Conservation (phyloP, 1,140 invertebrate genomes). For the Lordiphosa collinella region DNA sequence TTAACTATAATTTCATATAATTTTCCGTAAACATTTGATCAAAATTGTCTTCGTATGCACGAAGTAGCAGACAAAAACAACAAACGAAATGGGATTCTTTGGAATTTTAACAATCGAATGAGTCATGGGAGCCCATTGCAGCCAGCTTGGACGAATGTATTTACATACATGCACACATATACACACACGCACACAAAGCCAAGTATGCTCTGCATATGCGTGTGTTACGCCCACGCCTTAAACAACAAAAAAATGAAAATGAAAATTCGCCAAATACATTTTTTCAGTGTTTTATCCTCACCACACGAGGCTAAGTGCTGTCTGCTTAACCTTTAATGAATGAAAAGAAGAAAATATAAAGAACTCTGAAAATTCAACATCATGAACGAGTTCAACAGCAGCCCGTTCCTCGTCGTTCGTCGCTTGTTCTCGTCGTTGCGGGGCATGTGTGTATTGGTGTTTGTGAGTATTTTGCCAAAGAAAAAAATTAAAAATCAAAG, state of each 20-base stretch:
- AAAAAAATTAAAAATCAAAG: constrained; percentile 28
- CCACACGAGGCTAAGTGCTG: constrained; percentile 31
- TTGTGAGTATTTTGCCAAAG: constrained; percentile 9
- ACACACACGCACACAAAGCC: constrained; percentile 13
- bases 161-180: background rate
- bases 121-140: constrained; percentile 28
- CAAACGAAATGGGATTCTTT: constrained; percentile 35
- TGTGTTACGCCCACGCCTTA: constrained; percentile 40
- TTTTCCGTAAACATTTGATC: no score
- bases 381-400: constrained; percentile 66
- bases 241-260: constrained; percentile 20
- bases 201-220: constrained; percentile 7
- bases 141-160: background rate
- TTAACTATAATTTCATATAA: no score
- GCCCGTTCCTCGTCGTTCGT: constrained; percentile 27
- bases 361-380: constrained; percentile 39
- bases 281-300: constrained; percentile 6
- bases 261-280: constrained; percentile 17
- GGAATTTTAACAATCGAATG: constrained; percentile 48
- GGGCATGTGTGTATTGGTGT: constrained; percentile 21
- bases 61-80: constrained; percentile 20
- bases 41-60: background rate
- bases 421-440: constrained; percentile 58
- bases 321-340: constrained; percentile 46
- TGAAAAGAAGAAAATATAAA: constrained; percentile 21